These are phyloP conservation scores for Brachionus angularis DNA, from an alignment of 1,140 invertebrate genomes.

Conservation along the genomic window DNA sequence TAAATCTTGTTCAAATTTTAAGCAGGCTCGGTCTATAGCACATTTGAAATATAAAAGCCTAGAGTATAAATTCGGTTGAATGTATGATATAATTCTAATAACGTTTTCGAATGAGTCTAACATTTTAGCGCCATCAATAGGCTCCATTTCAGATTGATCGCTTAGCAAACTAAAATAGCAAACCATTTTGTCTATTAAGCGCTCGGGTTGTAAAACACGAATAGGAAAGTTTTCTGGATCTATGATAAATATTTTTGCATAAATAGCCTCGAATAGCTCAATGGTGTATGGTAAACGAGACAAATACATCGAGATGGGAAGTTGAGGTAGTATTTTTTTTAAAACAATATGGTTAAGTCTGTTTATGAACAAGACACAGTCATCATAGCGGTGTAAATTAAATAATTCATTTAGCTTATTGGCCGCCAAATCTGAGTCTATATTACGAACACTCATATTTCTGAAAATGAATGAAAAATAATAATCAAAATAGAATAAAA, in stretches of 20 bases:
- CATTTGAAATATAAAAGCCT: conserved; percentile 24
- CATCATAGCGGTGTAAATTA: conserved; percentile 39
- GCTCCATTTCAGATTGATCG: background rate
- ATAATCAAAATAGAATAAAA: too few relatives aligned
- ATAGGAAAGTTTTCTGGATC: conserved; percentile 39
- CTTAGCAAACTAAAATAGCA: conserved; percentile 18
- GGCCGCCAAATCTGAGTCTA: conserved; percentile 20
- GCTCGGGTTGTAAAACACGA: conserved; percentile 24
- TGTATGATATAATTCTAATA: conserved; percentile 32
- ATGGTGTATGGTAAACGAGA: conserved; percentile 36
- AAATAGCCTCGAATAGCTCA: conserved; percentile 34
- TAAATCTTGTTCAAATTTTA: conserved; percentile 30
- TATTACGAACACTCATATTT: conserved; percentile 43
- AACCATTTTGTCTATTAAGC: conserved; percentile 40
- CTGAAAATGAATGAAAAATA: too few relatives aligned
- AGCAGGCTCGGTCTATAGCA: conserved; percentile 1
- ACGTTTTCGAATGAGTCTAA: conserved; percentile 29
- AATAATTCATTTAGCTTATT: conserved; percentile 26
- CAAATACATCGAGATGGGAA: conserved; percentile 25
- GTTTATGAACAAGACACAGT: conserved; percentile 41
- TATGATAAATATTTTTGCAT: conserved; percentile 42
- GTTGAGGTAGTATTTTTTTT: conserved; percentile 14
- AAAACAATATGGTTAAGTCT: conserved; percentile 6
- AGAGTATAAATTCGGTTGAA: conserved; percentile 22
- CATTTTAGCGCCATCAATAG: conserved; percentile 30